phyloP scores from a whole-genome alignment of 2,113 vertebrate genomes.

The Dunckerocampus dactyliophorus region DNA sequence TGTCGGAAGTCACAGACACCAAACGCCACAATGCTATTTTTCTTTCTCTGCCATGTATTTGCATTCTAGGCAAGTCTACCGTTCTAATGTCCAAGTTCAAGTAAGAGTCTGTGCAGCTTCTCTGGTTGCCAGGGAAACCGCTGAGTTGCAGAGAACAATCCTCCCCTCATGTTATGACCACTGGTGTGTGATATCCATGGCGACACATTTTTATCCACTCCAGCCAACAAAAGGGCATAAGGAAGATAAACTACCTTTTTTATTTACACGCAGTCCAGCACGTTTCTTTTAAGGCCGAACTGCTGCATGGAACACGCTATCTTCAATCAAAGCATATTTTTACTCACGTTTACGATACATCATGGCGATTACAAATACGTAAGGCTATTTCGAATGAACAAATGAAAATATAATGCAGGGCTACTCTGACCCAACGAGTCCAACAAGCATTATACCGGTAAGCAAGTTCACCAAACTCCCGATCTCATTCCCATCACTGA shows the following conservation, averaged over 20 bases:
- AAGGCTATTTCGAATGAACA: no score
- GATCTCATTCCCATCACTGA: no score
- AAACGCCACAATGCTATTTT: conserved; percentile 5
- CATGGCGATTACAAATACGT: no score
- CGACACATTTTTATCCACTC: conserved; percentile 6
- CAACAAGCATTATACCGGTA: no score
- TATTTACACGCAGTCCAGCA: neutral
- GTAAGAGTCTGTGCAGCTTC: neutral
- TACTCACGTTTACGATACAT: neutral
- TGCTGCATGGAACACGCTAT: neutral
- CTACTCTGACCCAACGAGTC: no score
- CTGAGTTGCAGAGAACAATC: conserved; percentile 11
- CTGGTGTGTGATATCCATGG: conserved; percentile 14
- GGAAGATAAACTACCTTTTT: neutral
- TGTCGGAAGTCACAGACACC: conserved; percentile 39
- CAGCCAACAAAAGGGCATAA: no score
- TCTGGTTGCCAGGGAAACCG: conserved; percentile 36
- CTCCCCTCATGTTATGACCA: neutral
- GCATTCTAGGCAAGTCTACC: conserved; percentile 8
- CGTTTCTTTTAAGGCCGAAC: neutral
- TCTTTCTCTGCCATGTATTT: conserved; percentile 19
- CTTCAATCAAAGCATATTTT: neutral
- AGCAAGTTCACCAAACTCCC: no score
- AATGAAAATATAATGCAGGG: no score
- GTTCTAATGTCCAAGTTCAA: conserved; percentile 5